Evolutionary conservation across 2,888 invertebrate genomes (phyloP).

Genomic region (Mythimna pallens): DNA sequence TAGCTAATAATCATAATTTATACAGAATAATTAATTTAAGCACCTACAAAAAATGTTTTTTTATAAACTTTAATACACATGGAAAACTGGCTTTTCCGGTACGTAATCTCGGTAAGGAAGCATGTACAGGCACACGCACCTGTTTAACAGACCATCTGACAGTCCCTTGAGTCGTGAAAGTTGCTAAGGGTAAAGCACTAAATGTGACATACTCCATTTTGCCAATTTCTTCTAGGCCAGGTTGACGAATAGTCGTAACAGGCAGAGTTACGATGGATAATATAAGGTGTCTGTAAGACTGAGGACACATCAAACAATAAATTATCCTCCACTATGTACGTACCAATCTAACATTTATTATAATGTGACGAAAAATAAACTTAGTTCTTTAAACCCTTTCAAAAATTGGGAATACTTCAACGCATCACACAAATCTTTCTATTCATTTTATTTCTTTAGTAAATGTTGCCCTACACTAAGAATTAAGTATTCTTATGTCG

Average conservation of each 20-base stretch:
- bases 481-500: too few relatives aligned
- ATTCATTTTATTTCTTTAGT: not conserved
- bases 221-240: not conserved
- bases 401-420: not conserved
- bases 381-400: not conserved
- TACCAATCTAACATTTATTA: not conserved
- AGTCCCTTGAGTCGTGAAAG: not conserved
- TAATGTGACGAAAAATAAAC: not conserved
- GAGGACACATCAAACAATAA: not conserved
- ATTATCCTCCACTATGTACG: not conserved
- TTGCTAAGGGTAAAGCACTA: not conserved
- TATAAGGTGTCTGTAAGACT: not conserved
- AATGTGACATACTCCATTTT: not conserved
- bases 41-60: conserved; percentile 3
- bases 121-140: not conserved
- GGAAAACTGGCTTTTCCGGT: conserved; percentile 8
- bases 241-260: not conserved
- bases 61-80: not conserved
- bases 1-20: conserved; percentile 29
- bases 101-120: not conserved
- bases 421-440: not conserved
- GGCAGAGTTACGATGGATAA: not conserved
- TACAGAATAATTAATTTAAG: conserved; percentile 26
- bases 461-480: too few relatives aligned
- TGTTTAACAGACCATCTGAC: not conserved